Conservation (phyloP, 2,888 invertebrate species). For the Furcula furcula region DNA sequence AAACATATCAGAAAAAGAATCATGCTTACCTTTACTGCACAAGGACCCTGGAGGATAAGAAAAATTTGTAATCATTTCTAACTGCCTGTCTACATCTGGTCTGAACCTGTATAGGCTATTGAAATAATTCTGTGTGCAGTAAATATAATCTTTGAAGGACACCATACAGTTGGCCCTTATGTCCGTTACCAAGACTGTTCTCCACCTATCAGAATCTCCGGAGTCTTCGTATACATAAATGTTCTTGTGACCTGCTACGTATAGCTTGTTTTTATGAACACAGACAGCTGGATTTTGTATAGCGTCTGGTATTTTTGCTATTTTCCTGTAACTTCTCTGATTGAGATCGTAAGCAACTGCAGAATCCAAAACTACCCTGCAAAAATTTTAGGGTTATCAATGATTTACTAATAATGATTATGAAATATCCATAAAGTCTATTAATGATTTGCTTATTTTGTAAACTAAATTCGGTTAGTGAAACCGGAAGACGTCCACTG, state of each 20-base stretch:
- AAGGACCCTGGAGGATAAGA: slow-evolving; percentile 50
- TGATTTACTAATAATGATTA: too few species aligned
- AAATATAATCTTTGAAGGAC: slow-evolving; percentile 57
- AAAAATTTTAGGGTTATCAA: too few species aligned
- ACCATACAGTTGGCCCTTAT: slow-evolving; percentile 49
- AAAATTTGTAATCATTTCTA: slow-evolving; percentile 45
- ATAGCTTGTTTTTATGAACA: slow-evolving; percentile 47
- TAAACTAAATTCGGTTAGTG: too few species aligned
- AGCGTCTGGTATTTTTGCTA: slow-evolving; percentile 56
- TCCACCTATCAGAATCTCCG: slow-evolving; percentile 46
- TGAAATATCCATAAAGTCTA: too few species aligned
- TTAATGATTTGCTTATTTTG: too few species aligned
- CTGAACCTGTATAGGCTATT: slow-evolving; percentile 54
- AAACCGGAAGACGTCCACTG: too few species aligned
- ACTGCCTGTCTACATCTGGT: slow-evolving; percentile 42
- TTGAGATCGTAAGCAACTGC: slow-evolving; percentile 58
- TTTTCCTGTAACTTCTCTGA: slow-evolving; percentile 43
- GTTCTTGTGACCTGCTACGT: slow-evolving; percentile 52
- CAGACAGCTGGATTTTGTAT: slow-evolving; percentile 66
- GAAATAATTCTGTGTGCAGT: slow-evolving; percentile 61
- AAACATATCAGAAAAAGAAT: background rate
- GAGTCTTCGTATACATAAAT: slow-evolving; percentile 54
- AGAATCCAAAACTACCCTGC: slow-evolving; percentile 58
- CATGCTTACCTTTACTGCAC: slow-evolving; percentile 54
- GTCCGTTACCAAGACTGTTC: slow-evolving; percentile 34